Evolutionary conservation across 2,797 vertebrate species (phyloP).

Genomic region (Leptatherina wallacei): DNA sequence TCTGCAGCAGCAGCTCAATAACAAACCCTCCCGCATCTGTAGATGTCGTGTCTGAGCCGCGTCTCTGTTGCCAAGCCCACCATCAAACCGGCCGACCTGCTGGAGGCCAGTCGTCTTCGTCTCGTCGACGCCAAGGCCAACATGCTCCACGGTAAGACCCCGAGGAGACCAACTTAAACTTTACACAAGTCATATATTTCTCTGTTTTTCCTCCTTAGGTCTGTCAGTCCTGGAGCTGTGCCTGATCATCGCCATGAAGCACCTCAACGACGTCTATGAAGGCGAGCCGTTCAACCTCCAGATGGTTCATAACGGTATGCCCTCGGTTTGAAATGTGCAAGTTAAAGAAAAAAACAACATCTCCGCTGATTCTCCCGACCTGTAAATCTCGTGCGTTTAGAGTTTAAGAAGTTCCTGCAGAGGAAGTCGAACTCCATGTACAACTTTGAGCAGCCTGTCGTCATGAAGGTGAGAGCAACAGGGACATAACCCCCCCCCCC

Average conservation of each 20-base stretch:
- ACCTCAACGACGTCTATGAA: slow-evolving; percentile 93
- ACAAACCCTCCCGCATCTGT: neutral
- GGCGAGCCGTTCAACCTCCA: slow-evolving; percentile 98
- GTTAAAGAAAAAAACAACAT: neutral
- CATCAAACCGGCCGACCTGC: slow-evolving; percentile 83
- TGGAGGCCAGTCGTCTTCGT: slow-evolving; percentile 86
- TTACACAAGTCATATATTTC: neutral
- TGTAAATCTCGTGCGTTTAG: slow-evolving; percentile 68
- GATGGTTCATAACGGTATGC: slow-evolving; percentile 95
- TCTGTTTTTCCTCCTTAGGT: slow-evolving; percentile 74
- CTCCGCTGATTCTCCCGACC: neutral
- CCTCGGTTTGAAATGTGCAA: neutral
- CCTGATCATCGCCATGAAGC: slow-evolving; percentile 97
- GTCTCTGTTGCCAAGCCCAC: slow-evolving; percentile 81
- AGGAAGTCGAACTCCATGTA: slow-evolving; percentile 93
- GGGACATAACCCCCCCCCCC: too few relatives aligned
- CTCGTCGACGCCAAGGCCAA: slow-evolving; percentile 88
- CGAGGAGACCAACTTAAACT: accelerated
- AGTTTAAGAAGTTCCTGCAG: slow-evolving; percentile 98
- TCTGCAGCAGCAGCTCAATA: neutral
- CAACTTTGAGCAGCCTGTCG: slow-evolving; percentile 93
- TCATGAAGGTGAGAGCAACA: slow-evolving; percentile 89
- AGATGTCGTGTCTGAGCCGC: slow-evolving; percentile 88
- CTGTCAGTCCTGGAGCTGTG: slow-evolving; percentile 95
- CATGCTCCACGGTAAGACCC: slow-evolving; percentile 90